phyloP scores from a whole-genome alignment of 2,113 vertebrate species.

The Probosciger aterrimus region DNA sequence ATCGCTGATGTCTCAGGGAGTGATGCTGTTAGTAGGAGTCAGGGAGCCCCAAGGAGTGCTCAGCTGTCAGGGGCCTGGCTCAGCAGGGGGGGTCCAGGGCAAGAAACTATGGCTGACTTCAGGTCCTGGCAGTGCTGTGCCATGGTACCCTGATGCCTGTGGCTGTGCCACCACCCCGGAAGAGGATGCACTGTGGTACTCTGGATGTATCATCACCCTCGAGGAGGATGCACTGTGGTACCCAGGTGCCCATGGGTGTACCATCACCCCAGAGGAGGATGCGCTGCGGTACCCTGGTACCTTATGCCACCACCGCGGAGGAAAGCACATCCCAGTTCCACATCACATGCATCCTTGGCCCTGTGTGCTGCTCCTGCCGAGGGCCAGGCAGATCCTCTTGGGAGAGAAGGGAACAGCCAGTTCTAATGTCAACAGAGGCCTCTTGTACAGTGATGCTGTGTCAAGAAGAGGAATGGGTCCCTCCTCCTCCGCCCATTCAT shows the following conservation, averaged over 20 bases:
- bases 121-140: background rate
- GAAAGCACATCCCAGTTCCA: background rate
- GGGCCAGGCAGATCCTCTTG: background rate
- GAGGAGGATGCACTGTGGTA: background rate
- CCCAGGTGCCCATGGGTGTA: background rate
- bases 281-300: background rate
- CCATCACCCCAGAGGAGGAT: background rate
- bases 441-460: constrained; percentile 62
- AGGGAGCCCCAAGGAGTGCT: background rate
- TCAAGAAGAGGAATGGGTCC: constrained; percentile 66
- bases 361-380: background rate
- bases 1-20: fast-evolving
- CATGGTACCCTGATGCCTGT: background rate
- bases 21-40: background rate
- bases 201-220: background rate
- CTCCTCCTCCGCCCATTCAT: constrained; percentile 63
- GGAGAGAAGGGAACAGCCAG: constrained; percentile 53
- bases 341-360: background rate
- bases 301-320: background rate
- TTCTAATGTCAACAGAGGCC: constrained; percentile 65
- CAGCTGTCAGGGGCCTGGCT: background rate
- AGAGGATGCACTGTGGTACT: background rate
- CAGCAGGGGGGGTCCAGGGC: background rate
- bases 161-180: background rate
- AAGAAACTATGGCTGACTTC: background rate